Percentiles rank a stretch among this genome's conserved stretches.
Conservation (phyloP, 2,888 invertebrate genomes). For the Sepioteuthis lessoniana region DNA sequence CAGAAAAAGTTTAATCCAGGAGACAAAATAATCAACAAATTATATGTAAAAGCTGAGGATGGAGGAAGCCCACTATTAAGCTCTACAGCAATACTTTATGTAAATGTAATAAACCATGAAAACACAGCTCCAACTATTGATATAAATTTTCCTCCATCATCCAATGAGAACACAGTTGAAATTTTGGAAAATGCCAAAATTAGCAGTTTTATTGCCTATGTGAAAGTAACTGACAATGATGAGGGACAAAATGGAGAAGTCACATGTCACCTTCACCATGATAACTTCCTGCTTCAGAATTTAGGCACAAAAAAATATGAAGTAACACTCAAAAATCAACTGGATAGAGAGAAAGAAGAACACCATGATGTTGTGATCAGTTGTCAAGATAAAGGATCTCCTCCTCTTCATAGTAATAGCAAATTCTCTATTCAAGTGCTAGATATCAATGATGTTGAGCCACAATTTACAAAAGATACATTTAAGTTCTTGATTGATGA, state of each 20-base stretch:
- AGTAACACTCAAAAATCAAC: not conserved
- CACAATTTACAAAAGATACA: not conserved
- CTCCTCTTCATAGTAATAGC: conserved; percentile 23
- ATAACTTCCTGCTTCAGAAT: not conserved
- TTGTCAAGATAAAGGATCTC: conserved; percentile 14
- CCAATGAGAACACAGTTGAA: not conserved
- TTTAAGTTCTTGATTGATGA: conserved; percentile 33
- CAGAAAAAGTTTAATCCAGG: not conserved
- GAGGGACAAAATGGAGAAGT: not conserved
- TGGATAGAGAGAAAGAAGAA: not conserved
- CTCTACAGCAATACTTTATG: not conserved
- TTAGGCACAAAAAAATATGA: conserved; percentile 20
- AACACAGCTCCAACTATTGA: not conserved
- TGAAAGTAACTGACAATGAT: not conserved
- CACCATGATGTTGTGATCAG: conserved; percentile 33
- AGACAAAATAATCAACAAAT: not conserved
- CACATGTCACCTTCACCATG: not conserved
- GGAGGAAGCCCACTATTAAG: not conserved
- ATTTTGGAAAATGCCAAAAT: not conserved
- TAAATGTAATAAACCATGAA: not conserved
- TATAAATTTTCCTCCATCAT: not conserved
- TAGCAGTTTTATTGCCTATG: not conserved
- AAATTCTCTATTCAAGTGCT: conserved; percentile 20
- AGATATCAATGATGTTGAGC: not conserved
- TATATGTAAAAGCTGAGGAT: not conserved